Percentiles rank a stretch among this genome's conserved stretches.
phyloP scores from a whole-genome alignment of 92 coral and sea anemone genomes.

The Bergia sp. region DNA sequence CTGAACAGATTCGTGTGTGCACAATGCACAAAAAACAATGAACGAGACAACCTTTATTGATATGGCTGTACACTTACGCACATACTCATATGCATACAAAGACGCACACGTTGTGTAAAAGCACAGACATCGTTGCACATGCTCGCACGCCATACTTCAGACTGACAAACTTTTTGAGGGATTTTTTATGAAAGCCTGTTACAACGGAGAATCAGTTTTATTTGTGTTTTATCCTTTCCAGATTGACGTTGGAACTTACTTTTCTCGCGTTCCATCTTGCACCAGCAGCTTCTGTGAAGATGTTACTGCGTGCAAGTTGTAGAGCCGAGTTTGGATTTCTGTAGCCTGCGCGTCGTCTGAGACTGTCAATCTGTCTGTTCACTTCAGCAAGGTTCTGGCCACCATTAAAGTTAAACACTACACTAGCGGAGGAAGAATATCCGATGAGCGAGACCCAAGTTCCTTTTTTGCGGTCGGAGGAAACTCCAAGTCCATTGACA shows the following conservation, averaged over 20 bases:
- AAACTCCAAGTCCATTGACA: constrained; percentile 50
- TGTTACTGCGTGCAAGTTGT: constrained; percentile 55
- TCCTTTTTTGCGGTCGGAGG: constrained; percentile 54
- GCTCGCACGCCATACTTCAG: no score
- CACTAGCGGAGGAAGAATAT: constrained; percentile 64
- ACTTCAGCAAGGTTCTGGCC: constrained; percentile 52
- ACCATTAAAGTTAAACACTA: constrained; percentile 67
- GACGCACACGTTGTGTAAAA: no score
- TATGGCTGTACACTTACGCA: no score
- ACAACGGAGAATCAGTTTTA: not conserved
- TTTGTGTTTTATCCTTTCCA: not conserved
- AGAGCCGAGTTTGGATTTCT: constrained; percentile 67
- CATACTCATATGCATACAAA: no score
- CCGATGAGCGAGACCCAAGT: constrained; percentile 73
- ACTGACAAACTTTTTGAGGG: no score
- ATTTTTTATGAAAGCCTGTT: no score
- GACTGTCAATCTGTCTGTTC: constrained; percentile 52
- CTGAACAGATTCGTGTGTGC: no score
- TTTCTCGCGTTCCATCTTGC: constrained; percentile 65
- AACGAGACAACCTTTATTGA: no score
- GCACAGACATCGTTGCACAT: no score
- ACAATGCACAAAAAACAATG: no score
- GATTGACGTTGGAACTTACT: constrained; percentile 47
- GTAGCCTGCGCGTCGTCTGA: constrained; percentile 67
- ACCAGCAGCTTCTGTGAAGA: constrained; percentile 73